Evolutionary conservation across 2,888 invertebrate genomes (phyloP).

Genomic region (Isoperla grammatica): DNA sequence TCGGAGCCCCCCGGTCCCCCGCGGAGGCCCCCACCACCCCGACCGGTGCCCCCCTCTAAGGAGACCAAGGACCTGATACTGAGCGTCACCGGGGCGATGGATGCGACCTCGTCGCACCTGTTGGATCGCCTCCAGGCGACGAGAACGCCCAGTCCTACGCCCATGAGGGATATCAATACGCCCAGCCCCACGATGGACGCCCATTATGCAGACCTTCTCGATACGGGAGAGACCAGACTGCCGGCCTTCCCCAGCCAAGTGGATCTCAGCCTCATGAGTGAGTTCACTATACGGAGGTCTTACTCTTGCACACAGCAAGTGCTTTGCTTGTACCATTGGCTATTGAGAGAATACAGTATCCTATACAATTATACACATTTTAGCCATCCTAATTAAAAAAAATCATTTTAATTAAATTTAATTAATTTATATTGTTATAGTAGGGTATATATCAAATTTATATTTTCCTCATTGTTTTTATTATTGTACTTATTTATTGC

Average conservation of each 20-base stretch:
- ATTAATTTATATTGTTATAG: no score
- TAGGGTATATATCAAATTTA: no score
- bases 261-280: slow-evolving; percentile 20
- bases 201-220: slow-evolving; percentile 35
- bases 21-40: neutral
- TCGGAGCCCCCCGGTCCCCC: slow-evolving; percentile 1
- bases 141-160: slow-evolving; percentile 80
- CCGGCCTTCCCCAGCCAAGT: slow-evolving; percentile 17
- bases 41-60: slow-evolving; percentile 50
- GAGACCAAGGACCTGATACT: slow-evolving; percentile 81
- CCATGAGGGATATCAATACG: slow-evolving; percentile 73
- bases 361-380: no score
- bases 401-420: no score
- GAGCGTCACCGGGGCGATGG: slow-evolving; percentile 83
- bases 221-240: slow-evolving; percentile 8
- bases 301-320: no score
- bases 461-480: no score
- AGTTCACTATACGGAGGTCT: no score
- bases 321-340: no score
- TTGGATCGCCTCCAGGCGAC: slow-evolving; percentile 78
- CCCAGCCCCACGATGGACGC: slow-evolving; percentile 77
- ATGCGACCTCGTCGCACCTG: slow-evolving; percentile 78
- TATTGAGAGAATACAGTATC: no score
- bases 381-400: no score
- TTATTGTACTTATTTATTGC: no score